These are phyloP conservation scores for Fulmarus glacialis DNA, from an alignment of 2,113 vertebrate genomes.

Conservation along the genomic window DNA sequence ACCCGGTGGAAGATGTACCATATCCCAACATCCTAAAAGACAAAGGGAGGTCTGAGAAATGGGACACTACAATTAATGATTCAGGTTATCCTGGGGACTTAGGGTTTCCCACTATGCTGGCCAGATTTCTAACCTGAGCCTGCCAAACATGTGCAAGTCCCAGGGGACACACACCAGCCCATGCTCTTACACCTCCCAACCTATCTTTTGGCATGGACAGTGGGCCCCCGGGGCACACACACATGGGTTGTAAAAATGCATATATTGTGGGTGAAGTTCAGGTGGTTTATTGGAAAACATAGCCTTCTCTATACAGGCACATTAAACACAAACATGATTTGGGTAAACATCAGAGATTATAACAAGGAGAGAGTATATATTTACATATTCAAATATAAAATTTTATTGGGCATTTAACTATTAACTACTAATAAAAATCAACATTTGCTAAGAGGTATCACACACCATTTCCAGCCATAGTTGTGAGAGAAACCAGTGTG, in stretches of 20 bases:
- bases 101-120: not conserved
- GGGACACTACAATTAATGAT: not conserved
- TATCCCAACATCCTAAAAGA: slow-evolving; percentile 50
- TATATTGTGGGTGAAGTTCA: not conserved
- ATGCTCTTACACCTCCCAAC: not conserved
- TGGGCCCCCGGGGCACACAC: rapidly evolving
- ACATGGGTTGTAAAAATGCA: not conserved
- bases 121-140: not conserved
- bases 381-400: not conserved
- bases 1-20: slow-evolving; percentile 63
- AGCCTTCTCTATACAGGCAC: not conserved
- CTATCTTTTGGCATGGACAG: not conserved
- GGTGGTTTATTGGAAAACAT: not conserved
- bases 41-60: not conserved
- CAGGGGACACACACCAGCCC: not conserved
- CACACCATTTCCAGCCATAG: not conserved
- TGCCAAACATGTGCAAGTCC: not conserved
- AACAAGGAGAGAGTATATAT: not conserved
- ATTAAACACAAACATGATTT: not conserved
- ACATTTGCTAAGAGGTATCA: not conserved
- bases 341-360: not conserved
- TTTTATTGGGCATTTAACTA: not conserved
- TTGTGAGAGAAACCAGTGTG: not conserved
- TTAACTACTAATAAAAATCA: not conserved
- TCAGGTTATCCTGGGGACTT: not conserved